Percentiles rank a stretch among this genome's conserved stretches.
phyloP scores from a whole-genome alignment of 92 coral and sea anemone genomes.

The Palythoa grandiflora region DNA sequence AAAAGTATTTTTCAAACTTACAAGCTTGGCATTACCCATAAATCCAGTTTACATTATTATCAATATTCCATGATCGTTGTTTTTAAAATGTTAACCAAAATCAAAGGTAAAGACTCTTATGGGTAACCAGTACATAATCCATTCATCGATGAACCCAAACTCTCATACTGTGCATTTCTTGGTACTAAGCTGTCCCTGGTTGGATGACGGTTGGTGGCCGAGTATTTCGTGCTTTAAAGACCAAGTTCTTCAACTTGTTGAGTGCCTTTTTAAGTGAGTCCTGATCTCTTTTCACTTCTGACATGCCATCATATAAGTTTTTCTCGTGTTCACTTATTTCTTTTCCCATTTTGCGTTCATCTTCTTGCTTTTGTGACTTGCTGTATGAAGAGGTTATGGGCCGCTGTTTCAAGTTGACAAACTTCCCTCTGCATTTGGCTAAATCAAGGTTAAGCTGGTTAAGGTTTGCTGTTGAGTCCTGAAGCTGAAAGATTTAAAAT shows the following conservation, averaged over 20 bases:
- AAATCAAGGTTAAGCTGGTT: slow-evolving; percentile 89
- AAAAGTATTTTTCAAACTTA: neutral
- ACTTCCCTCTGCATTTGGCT: slow-evolving; percentile 89
- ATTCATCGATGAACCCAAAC: neutral
- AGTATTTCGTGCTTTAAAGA: slow-evolving; percentile 84
- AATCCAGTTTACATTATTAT: too few species aligned
- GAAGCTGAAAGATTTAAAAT: slow-evolving; percentile 65
- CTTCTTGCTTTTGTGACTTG: slow-evolving; percentile 84
- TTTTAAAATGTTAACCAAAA: neutral
- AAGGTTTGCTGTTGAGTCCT: slow-evolving; percentile 97
- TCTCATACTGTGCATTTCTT: neutral
- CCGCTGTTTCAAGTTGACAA: slow-evolving; percentile 90
- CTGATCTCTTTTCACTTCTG: slow-evolving; percentile 96
- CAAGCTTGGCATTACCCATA: neutral
- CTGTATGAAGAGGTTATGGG: slow-evolving; percentile 72
- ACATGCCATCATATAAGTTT: slow-evolving; percentile 97
- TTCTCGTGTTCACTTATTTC: slow-evolving; percentile 89
- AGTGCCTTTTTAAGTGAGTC: slow-evolving; percentile 97
- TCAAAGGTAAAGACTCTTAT: neutral
- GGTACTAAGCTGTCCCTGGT: neutral
- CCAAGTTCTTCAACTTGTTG: slow-evolving; percentile 83
- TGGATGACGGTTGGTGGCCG: slow-evolving; percentile 64
- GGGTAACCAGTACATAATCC: neutral
- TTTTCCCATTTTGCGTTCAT: slow-evolving; percentile 80
- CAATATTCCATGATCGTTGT: neutral